A percentile compares a stretch with the other conserved stretches of the same genome.
phyloP scores from a whole-genome alignment of 1,140 invertebrate genomes.

The Trialeurodes vaporariorum region DNA sequence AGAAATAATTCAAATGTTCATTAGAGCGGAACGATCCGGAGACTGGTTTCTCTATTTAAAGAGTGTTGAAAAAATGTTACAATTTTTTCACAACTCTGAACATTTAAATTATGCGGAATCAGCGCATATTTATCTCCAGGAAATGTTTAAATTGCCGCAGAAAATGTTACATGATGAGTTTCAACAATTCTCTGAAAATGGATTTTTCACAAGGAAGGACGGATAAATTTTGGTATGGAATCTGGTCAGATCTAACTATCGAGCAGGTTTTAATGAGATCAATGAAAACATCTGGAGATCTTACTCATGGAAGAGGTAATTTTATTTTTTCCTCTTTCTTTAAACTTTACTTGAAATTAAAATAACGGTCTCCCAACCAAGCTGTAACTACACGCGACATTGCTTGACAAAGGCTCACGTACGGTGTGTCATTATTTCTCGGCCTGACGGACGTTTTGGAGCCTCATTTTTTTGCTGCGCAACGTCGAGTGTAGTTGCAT shows the following conservation, averaged over 20 bases:
- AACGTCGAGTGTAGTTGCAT: too few species aligned
- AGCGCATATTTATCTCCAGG: not conserved
- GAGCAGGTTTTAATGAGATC: not conserved
- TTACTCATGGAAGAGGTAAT: not conserved
- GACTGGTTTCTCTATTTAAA: not conserved
- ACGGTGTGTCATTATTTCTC: too few species aligned
- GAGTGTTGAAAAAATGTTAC: not conserved
- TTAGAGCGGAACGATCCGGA: constrained; percentile 19
- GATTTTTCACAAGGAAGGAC: constrained; percentile 3
- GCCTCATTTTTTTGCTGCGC: too few species aligned
- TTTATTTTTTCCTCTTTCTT: too few species aligned
- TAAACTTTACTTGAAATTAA: too few species aligned
- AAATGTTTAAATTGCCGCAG: not conserved
- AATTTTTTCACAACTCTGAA: not conserved
- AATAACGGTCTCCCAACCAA: not conserved
- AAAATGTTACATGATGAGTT: not conserved
- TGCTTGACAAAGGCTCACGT: too few species aligned
- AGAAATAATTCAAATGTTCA: constrained; percentile 31
- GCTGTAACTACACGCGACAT: too few species aligned
- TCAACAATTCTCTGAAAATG: not conserved
- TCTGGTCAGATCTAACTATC: not conserved
- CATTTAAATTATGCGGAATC: not conserved
- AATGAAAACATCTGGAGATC: not conserved
- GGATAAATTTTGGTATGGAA: not conserved
- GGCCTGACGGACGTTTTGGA: too few species aligned